Evolutionary conservation across 2,113 vertebrate genomes (phyloP).

Genomic region (Butorides virescens): DNA sequence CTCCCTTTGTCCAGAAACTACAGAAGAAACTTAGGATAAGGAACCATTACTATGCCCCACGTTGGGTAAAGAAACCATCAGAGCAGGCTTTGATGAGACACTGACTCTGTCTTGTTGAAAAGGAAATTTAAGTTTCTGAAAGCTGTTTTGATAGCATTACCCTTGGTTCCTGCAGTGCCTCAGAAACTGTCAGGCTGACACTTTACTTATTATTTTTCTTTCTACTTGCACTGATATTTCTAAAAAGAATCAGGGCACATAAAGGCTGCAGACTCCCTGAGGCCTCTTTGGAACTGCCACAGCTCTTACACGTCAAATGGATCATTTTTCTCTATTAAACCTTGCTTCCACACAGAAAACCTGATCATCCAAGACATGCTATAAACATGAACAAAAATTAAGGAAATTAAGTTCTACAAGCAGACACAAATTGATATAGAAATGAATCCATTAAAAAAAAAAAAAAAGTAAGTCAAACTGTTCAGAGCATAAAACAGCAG

Average conservation of each 20-base stretch:
- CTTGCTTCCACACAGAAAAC: not conserved
- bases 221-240: slow-evolving; percentile 22
- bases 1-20: not conserved
- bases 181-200: slow-evolving; percentile 9
- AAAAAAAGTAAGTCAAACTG: not conserved
- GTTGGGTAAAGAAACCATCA: not conserved
- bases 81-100: not conserved
- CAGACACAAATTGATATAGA: not conserved
- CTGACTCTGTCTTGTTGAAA: not conserved
- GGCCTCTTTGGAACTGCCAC: not conserved
- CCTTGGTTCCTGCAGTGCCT: not conserved
- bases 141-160: not conserved
- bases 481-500: not conserved
- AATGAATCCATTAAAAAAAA: not conserved
- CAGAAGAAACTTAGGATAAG: not conserved
- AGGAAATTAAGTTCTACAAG: not conserved
- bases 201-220: slow-evolving; percentile 35
- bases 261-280: not conserved
- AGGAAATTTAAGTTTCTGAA: slow-evolving; percentile 22
- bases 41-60: not conserved
- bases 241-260: not conserved
- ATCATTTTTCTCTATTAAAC: not conserved
- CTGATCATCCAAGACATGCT: not conserved
- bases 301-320: not conserved
- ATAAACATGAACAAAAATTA: not conserved